phyloP scores from a whole-genome alignment of 2,113 vertebrate genomes.

The Festucalex cinctus region DNA sequence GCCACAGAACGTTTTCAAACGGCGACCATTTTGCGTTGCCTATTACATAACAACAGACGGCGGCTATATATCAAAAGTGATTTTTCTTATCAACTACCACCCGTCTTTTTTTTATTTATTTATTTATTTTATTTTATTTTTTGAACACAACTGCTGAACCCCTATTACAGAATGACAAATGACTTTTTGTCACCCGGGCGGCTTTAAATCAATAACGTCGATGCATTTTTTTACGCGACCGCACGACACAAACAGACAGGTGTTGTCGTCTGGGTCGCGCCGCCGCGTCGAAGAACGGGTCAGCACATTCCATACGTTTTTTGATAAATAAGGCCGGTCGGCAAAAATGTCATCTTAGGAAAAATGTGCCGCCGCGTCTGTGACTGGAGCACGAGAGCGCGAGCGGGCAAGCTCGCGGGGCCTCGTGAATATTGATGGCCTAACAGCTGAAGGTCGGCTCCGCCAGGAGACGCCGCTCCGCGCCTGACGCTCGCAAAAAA shows the following conservation, averaged over 20 bases:
- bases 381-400: slow-evolving; percentile 68
- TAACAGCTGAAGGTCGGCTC: slow-evolving; percentile 74
- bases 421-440: slow-evolving; percentile 77
- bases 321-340: slow-evolving; percentile 61
- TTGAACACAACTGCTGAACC: not conserved
- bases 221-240: not conserved
- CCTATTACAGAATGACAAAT: not conserved
- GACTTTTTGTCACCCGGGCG: not conserved
- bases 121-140: no score
- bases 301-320: slow-evolving; percentile 49
- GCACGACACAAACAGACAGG: not conserved
- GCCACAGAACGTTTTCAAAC: not conserved
- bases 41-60: no score
- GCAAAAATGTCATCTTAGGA: slow-evolving; percentile 59
- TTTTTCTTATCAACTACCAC: no score
- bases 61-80: no score
- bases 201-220: not conserved
- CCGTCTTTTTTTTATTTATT: no score
- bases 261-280: slow-evolving; percentile 25
- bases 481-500: slow-evolving; percentile 66
- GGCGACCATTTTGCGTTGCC: no score
- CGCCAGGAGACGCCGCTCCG: slow-evolving; percentile 66
- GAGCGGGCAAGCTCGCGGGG: slow-evolving; percentile 65
- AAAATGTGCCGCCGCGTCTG: slow-evolving; percentile 25
- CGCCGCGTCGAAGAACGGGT: slow-evolving; percentile 22